phyloP scores from a whole-genome alignment of 2,888 invertebrate genomes.

The Leptinotarsa juncta region DNA sequence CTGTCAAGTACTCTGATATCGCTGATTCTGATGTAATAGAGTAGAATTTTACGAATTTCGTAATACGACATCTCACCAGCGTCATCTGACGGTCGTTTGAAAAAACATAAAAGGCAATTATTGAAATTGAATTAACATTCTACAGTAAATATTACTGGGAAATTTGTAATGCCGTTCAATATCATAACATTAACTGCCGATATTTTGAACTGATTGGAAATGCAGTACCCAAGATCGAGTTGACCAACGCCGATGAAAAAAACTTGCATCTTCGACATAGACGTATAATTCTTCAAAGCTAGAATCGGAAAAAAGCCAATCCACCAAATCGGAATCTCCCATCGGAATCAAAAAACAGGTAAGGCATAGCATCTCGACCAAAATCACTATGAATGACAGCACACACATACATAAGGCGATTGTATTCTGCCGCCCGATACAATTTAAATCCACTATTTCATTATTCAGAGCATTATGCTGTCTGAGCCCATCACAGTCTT shows the following conservation, averaged over 20 bases:
- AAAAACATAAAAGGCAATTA: too few species aligned
- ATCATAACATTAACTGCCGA: too few species aligned
- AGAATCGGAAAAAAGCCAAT: constrained; percentile 12
- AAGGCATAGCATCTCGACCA: constrained; percentile 22
- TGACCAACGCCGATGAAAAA: neutral
- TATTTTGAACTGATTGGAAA: too few species aligned
- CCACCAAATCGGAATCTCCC: constrained; percentile 21
- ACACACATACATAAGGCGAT: constrained; percentile 52
- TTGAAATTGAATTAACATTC: too few species aligned
- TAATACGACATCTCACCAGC: too few species aligned
- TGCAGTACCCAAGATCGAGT: too few species aligned
- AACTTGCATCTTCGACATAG: neutral
- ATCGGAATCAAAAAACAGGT: constrained; percentile 22
- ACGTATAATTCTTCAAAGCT: neutral
- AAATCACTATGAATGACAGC: constrained; percentile 59
- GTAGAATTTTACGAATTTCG: too few species aligned
- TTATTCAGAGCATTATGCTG: constrained; percentile 64
- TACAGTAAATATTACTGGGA: too few species aligned
- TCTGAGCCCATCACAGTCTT: constrained; percentile 59
- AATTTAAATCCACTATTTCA: constrained; percentile 65
- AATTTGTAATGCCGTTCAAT: too few species aligned
- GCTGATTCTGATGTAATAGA: too few species aligned
- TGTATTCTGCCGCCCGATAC: constrained; percentile 57
- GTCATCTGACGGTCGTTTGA: too few species aligned
- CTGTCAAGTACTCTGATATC: too few species aligned